Evolutionary conservation across 2,113 vertebrate species (phyloP).

Genomic region (Camelus bactrianus): DNA sequence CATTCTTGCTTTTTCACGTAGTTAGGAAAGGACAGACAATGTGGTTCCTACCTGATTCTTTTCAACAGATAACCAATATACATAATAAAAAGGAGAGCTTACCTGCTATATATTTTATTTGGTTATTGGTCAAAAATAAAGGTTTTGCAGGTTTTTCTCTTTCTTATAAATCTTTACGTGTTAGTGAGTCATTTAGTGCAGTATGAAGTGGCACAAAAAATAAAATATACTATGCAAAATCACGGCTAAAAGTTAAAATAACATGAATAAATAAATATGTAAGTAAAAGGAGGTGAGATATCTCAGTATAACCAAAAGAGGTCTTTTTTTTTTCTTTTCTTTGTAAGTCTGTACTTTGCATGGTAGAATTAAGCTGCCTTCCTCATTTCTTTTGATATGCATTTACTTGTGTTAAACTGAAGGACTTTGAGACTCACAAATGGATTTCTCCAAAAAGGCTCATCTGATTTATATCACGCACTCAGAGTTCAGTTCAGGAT

Average conservation of each 20-base stretch:
- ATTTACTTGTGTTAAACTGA: background rate
- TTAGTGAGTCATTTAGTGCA: background rate
- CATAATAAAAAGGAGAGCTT: background rate
- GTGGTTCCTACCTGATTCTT: background rate
- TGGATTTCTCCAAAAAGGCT: constrained; percentile 9
- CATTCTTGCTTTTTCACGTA: background rate
- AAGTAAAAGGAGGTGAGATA: background rate
- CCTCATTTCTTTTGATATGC: background rate
- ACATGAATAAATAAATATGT: background rate
- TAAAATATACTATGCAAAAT: background rate
- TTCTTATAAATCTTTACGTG: background rate
- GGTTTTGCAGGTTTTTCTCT: background rate
- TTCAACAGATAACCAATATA: background rate
- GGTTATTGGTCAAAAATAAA: background rate
- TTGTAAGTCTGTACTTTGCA: background rate
- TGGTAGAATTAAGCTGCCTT: background rate
- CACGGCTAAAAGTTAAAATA: background rate
- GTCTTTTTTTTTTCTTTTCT: background rate
- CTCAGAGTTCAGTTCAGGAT: constrained; percentile 25
- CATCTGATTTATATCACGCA: background rate
- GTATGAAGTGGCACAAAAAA: background rate
- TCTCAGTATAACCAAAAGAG: background rate
- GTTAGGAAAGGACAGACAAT: background rate
- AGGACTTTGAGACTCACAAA: background rate
- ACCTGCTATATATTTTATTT: background rate